Base-by-base conservation (phyloP, 1,140 invertebrate genomes). In the Geopemphigus sp. region DNA sequence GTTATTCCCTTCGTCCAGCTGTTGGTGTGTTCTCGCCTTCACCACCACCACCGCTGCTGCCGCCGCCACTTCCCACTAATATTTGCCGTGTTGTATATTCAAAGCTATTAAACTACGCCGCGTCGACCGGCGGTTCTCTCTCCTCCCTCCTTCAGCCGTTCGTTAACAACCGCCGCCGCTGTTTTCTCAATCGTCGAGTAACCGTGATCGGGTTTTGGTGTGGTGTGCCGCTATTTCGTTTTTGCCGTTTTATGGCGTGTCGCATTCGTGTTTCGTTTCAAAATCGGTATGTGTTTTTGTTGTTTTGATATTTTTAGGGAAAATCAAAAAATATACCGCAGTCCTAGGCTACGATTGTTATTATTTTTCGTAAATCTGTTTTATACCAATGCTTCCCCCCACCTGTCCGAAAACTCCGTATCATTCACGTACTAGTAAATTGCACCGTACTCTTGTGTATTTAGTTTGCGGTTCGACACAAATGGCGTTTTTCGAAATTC, bases 1-100 rank as follows among this genome's bases (percentile, higher is more conserved):
- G 73, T 76, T 76, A 76, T 76, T 76, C 56, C 73, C 56, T 56
- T 12, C 73, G 29, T 61, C 73, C 73, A 76, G 56, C 54, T 61
- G 73, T 56, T 57, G 12, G 14, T 15, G 26, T 15, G 47, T 14
- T 12, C 10, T 12, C 47, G 32, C 32, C 32, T 39, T 39, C 32
- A 8, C 8, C 32, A 8, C 32, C 8, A 8, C 39, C 32, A 8
- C 8, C 32, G 32, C 32, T 39, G 32, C 39, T 14, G 39, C 32
- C 39, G 11, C 66, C n/a, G 66, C 5, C 66, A 22, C 73, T 57
- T 76, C 53, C 73, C 73, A 45, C 73, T 32, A 22, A 22, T 24
- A 66, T 39, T n/a, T 24, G 39, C 11, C 24, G 22, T 17, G 54
- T n/a, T 50, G 22, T 68, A 50, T 26, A 70, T 70, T 70, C 45